A percentile compares a stretch with the other conserved stretches of the same genome.
Conservation (phyloP, 1,140 invertebrate genomes). For the Agrypnia vestita region DNA sequence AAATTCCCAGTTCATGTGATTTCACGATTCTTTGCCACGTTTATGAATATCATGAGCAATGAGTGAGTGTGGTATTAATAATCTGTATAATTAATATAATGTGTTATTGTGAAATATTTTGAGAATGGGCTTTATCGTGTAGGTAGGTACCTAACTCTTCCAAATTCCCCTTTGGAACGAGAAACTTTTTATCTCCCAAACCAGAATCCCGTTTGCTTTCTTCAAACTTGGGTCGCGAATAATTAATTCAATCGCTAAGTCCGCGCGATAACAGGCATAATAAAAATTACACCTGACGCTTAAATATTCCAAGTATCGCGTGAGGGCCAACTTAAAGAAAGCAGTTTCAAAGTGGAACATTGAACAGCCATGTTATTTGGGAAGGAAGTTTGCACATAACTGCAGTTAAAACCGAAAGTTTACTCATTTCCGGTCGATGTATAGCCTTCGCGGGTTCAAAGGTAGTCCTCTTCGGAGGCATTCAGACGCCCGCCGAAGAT, state of each 20-base stretch:
- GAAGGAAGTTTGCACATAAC: constrained; percentile 46
- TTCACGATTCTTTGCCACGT: no score
- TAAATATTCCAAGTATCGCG: neutral
- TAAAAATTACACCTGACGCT: neutral
- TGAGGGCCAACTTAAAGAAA: neutral
- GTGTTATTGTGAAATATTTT: no score
- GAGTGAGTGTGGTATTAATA: no score
- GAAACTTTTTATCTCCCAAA: no score
- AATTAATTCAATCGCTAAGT: neutral
- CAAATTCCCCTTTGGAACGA: no score
- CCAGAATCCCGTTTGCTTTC: no score
- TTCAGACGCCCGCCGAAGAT: constrained; percentile 13
- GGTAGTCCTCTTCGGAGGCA: constrained; percentile 4
- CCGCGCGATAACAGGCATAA: neutral
- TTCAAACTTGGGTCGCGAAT: neutral
- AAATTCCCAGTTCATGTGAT: no score
- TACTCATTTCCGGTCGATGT: constrained; percentile 47
- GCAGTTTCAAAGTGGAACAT: constrained; percentile 15
- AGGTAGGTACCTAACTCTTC: no score
- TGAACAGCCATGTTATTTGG: constrained; percentile 33
- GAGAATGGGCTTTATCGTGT: no score
- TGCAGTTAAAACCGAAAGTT: constrained; percentile 59
- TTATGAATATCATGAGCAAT: no score
- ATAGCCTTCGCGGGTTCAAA: constrained; percentile 20
- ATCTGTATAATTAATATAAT: no score